Base-by-base conservation (phyloP, 2,113 vertebrate genomes). In the Smithornis capensis region DNA sequence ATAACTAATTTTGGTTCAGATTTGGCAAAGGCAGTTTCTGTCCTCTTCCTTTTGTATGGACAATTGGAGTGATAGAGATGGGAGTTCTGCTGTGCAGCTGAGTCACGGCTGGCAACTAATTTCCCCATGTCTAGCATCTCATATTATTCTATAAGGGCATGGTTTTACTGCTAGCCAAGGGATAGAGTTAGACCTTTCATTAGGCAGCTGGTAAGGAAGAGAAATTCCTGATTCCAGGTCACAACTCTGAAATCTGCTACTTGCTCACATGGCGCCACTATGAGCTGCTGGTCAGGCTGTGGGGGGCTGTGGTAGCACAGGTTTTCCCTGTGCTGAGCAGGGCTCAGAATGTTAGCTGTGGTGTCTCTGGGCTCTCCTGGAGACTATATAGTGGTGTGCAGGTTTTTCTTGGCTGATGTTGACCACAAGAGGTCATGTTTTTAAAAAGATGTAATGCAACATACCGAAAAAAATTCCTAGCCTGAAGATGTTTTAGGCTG, bases 261-360 rank as follows among this genome's bases (percentile, higher is more conserved):
- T 73, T 33, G 60, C 50, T 31, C 17, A 3, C 0, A 0, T 14
- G 45, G 37, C 24, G 13, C 11, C 68, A 12, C 18, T 3, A 1
- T 1, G 56, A 77, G 4, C 14, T 27, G 8, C 56, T 53, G 60
- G 33, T 33, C 38, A 49, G 55, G 10, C 21, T 50, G 71, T 1
- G 1, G 25, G 14, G 22, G 14, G 3, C 1, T 83, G 74, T 9
- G 18, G 52, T 1, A 42, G 38, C 12, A 9, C n/a, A 25, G 13
- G 23, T 19, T 33, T 55, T 45, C 19, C 28, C 25, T 52, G 42
- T 15, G 33, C 56, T 45, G 25, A 44, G 24, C 17, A 7, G 62
- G 47, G 59, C 60, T 60, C 59, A 38, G 67, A 1, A 7, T 35
- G 29, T 14, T 6, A 55, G 6, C 21, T 3, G 3, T 25, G 53